These are phyloP conservation scores for Remorina albescens DNA, from an alignment of 2,797 vertebrate species.

Conservation along the genomic window DNA sequence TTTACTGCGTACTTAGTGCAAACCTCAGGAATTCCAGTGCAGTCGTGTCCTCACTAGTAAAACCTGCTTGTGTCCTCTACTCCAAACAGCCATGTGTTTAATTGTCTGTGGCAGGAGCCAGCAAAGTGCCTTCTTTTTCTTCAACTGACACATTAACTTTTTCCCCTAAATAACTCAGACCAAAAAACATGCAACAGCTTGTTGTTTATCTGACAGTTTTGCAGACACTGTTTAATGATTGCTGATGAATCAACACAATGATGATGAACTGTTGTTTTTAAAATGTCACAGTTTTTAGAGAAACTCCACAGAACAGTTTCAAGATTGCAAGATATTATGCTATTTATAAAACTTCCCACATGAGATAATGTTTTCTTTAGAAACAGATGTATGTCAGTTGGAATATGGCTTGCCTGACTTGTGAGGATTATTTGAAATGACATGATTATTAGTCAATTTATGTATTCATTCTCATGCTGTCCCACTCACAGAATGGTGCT, in stretches of 20 bases:
- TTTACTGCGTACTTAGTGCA: conserved; percentile 80
- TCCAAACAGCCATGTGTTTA: conserved; percentile 64
- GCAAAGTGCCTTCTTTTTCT: conserved; percentile 36
- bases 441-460: too few species aligned
- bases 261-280: conserved; percentile 19
- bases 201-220: conserved; percentile 29
- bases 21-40: conserved; percentile 77
- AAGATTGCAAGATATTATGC: neutral
- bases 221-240: conserved; percentile 24
- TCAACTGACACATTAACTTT: conserved; percentile 35
- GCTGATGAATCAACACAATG: conserved; percentile 34
- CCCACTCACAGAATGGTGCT: too few species aligned
- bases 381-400: neutral
- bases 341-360: neutral
- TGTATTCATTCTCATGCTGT: too few species aligned
- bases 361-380: neutral
- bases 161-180: conserved; percentile 3
- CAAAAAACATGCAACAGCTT: conserved; percentile 11
- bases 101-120: conserved; percentile 55
- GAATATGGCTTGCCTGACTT: too few species aligned
- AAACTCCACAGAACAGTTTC: neutral
- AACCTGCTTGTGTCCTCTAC: conserved; percentile 70
- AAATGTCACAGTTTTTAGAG: conserved; percentile 23
- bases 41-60: conserved; percentile 81
- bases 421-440: too few species aligned